Evolutionary conservation across 2,888 invertebrate species (phyloP).

Genomic region (Eupithecia inturbata): DNA sequence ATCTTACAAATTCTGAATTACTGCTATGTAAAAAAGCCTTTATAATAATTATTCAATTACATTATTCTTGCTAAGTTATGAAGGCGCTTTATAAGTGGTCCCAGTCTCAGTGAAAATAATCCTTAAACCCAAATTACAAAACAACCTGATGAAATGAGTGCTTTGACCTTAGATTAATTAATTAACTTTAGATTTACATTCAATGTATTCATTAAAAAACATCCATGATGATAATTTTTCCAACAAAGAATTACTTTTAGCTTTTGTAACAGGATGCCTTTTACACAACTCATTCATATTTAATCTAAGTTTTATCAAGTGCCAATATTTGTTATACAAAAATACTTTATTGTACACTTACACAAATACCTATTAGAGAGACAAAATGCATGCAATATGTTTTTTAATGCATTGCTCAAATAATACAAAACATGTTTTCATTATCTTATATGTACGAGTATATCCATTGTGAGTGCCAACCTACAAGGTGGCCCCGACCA

Average conservation of each 20-base stretch:
- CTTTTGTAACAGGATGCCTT: not conserved
- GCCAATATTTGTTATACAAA: not conserved
- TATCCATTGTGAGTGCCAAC: not conserved
- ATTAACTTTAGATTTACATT: constrained; percentile 33
- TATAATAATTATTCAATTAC: not conserved
- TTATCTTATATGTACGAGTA: not conserved
- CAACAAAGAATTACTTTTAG: not conserved
- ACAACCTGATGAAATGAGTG: not conserved
- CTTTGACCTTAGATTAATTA: constrained; percentile 26
- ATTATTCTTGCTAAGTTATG: not conserved
- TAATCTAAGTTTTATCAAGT: not conserved
- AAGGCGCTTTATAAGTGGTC: not conserved
- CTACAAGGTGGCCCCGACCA: too few species aligned
- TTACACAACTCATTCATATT: not conserved
- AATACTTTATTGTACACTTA: too few species aligned
- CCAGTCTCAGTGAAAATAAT: not conserved
- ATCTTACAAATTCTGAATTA: not conserved
- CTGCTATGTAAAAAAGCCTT: not conserved
- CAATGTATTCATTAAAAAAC: constrained; percentile 21
- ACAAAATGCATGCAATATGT: not conserved
- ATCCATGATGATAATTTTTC: not conserved
- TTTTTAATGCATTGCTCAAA: not conserved
- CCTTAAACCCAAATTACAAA: not conserved
- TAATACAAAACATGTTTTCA: not conserved
- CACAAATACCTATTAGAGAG: not conserved